phyloP scores from a whole-genome alignment of 2,888 invertebrate species.

The Siphlonurus alternatus region DNA sequence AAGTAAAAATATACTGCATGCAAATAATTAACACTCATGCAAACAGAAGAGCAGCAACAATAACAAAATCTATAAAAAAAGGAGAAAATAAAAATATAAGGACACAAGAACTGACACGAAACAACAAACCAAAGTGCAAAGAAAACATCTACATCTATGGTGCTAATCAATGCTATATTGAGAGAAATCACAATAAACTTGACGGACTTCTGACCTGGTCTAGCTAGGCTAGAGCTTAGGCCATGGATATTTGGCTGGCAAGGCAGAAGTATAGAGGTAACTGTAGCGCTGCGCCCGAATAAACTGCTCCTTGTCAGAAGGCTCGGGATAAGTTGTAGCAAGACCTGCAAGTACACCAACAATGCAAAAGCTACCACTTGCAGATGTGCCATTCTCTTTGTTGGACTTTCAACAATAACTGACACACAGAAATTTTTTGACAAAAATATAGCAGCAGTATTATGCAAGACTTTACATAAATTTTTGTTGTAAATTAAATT shows the following conservation, averaged over 20 bases:
- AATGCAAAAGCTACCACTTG: neutral
- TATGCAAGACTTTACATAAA: no score
- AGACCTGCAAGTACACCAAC: conserved; percentile 28
- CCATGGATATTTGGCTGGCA: conserved; percentile 41
- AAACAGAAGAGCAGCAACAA: neutral
- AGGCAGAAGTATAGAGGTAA: conserved; percentile 57
- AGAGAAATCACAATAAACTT: no score
- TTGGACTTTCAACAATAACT: no score
- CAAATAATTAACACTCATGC: no score
- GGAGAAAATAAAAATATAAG: neutral
- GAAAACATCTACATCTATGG: no score
- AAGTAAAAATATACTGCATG: no score
- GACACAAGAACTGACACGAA: neutral
- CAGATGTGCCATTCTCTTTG: no score
- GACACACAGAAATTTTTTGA: no score
- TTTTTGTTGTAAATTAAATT: neutral
- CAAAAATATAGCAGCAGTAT: no score
- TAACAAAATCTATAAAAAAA: neutral
- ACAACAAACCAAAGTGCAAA: neutral
- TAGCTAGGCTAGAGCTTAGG: conserved; percentile 21
- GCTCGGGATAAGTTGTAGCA: conserved; percentile 75
- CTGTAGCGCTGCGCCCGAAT: conserved; percentile 59
- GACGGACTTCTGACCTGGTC: neutral
- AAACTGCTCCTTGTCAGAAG: conserved; percentile 53
- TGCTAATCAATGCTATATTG: neutral